Percentiles rank a stretch among this genome's conserved stretches.
Conservation (phyloP, 35 echinoderm and acorn worm species). For the Holothuria glaberrima region DNA sequence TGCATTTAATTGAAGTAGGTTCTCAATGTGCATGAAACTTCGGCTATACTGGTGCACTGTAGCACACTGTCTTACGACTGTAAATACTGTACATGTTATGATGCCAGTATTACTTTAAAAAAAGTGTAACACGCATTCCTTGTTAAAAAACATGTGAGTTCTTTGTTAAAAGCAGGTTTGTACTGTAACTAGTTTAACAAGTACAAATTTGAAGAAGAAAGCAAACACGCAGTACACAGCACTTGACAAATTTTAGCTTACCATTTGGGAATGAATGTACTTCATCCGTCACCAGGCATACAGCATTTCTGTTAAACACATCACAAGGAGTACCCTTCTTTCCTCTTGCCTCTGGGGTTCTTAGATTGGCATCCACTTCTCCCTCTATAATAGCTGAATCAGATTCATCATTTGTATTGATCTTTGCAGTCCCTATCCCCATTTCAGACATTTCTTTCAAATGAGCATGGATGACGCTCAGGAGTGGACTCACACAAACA, state of each 20-base stretch:
- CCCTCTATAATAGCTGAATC: background rate
- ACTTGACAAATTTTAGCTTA: constrained; percentile 15
- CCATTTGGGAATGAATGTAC: constrained; percentile 26
- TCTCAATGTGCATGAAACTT: too few species aligned
- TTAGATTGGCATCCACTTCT: background rate
- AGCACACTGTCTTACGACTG: too few species aligned
- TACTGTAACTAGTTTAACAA: too few species aligned
- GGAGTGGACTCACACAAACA: background rate
- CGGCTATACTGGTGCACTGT: too few species aligned
- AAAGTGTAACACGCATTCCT: too few species aligned
- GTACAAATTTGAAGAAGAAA: too few species aligned
- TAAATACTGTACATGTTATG: too few species aligned
- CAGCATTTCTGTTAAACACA: background rate
- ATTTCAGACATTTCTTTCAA: constrained; percentile 5
- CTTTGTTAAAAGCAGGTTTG: too few species aligned
- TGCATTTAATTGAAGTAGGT: too few species aligned
- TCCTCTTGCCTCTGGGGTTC: background rate
- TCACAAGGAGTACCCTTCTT: background rate
- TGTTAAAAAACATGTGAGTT: too few species aligned
- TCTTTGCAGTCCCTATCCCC: background rate
- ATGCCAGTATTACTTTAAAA: too few species aligned
- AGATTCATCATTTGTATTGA: constrained; percentile 3
- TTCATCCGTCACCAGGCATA: constrained; percentile 38
- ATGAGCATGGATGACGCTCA: background rate
- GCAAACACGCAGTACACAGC: background rate